Evolutionary conservation across 2,797 vertebrate genomes (phyloP).

Genomic region (Simalia tracyae): DNA sequence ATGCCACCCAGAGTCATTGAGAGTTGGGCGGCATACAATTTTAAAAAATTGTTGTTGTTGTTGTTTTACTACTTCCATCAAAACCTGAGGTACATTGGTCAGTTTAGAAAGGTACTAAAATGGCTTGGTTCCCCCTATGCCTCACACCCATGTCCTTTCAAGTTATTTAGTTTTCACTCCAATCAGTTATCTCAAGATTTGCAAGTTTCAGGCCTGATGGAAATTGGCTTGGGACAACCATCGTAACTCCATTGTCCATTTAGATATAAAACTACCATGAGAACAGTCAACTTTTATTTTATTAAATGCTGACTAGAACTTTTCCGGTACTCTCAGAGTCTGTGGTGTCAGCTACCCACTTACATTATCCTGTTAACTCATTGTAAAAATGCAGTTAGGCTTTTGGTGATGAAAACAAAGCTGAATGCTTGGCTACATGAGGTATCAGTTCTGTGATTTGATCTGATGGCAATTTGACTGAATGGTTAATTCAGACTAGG

Average conservation of each 20-base stretch:
- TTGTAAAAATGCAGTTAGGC: not conserved
- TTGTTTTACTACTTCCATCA: not conserved
- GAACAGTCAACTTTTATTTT: constrained; percentile 4
- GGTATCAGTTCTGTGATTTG: no score
- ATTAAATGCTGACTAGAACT: constrained; percentile 9
- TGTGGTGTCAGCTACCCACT: not conserved
- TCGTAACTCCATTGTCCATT: constrained; percentile 42
- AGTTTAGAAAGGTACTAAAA: constrained; percentile 38
- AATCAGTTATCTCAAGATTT: constrained; percentile 42
- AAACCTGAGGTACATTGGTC: not conserved
- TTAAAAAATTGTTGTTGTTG: no score
- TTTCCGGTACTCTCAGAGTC: constrained; percentile 7
- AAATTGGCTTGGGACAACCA: constrained; percentile 56
- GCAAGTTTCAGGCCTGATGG: constrained; percentile 26
- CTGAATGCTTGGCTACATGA: no score
- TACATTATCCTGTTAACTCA: not conserved
- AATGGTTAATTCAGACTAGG: no score
- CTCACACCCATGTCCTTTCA: not conserved
- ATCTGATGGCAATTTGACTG: no score
- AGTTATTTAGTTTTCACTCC: constrained; percentile 15
- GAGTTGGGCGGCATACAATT: not conserved
- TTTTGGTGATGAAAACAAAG: not conserved
- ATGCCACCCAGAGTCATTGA: not conserved
- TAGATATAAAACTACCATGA: constrained; percentile 10
- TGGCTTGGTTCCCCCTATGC: not conserved